Percentiles rank a stretch among this genome's conserved stretches.
Conservation (phyloP, 2,113 vertebrate genomes). For the Pangasianodon gigas region DNA sequence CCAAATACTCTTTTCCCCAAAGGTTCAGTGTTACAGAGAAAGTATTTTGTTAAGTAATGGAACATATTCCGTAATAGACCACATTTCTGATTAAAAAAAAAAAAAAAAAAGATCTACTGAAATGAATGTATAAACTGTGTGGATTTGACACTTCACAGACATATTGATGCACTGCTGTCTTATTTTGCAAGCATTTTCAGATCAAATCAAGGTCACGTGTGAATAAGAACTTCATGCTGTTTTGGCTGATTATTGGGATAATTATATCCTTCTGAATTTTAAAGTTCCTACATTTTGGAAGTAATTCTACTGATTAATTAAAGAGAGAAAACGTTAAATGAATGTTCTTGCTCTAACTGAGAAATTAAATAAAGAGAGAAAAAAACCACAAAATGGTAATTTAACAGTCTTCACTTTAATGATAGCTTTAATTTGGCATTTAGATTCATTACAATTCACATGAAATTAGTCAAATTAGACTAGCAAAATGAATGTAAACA, state of each 20-base stretch:
- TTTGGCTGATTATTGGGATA: neutral
- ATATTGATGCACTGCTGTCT: neutral
- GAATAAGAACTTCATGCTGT: neutral
- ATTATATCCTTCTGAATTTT: neutral
- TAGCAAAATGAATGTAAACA: neutral
- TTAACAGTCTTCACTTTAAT: slow-evolving; percentile 13
- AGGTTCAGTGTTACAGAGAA: neutral
- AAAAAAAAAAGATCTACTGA: neutral
- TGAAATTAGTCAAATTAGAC: neutral
- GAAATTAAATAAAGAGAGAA: neutral
- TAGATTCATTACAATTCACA: neutral
- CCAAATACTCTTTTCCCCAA: neutral
- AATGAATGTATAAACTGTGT: neutral
- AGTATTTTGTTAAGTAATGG: neutral
- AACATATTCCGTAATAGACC: neutral
- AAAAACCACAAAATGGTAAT: neutral
- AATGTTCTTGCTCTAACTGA: neutral
- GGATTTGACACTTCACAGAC: neutral
- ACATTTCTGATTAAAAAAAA: neutral
- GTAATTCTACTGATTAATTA: neutral
- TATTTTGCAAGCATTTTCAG: neutral
- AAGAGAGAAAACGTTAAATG: neutral
- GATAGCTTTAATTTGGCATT: slow-evolving; percentile 6
- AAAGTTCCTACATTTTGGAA: neutral
- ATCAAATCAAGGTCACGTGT: neutral